A percentile compares a stretch with the other conserved stretches of the same genome.
phyloP scores from a whole-genome alignment of 2,797 vertebrate species.

The Neosilurus mollespiculum region DNA sequence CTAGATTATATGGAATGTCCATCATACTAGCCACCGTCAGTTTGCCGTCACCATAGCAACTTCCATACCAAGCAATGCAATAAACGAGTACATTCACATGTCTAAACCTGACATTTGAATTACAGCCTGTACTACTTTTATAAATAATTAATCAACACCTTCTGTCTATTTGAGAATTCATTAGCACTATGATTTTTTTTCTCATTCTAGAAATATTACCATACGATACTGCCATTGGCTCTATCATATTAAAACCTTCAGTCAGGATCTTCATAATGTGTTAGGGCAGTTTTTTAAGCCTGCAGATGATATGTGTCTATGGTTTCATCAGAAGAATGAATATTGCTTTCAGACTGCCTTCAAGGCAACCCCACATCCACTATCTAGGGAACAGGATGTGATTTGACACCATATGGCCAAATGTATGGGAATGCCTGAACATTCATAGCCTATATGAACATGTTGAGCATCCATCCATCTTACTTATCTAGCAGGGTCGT shows the following conservation, averaged over 20 bases:
- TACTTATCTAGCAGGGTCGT: no score
- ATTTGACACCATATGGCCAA: neutral
- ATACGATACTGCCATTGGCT: neutral
- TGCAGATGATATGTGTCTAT: neutral
- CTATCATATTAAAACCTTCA: neutral
- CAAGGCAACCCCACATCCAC: neutral
- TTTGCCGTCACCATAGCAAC: slow-evolving; percentile 4
- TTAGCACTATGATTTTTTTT: neutral
- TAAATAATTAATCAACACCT: neutral
- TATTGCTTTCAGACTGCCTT: neutral
- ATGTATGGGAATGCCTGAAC: neutral
- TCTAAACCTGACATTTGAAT: neutral
- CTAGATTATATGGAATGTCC: neutral
- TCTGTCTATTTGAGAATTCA: neutral
- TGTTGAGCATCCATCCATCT: neutral
- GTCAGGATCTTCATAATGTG: neutral
- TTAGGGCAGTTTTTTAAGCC: neutral
- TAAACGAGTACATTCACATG: neutral
- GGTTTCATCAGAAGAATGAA: neutral
- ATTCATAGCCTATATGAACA: neutral
- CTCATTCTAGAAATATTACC: neutral
- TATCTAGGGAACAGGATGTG: neutral
- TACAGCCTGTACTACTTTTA: neutral
- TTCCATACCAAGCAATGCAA: neutral
- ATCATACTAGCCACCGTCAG: neutral